A percentile compares a stretch with the other conserved stretches of the same genome.
Evolutionary conservation across 2,113 vertebrate genomes (phyloP).

Genomic region (Arothron firmamentum): DNA sequence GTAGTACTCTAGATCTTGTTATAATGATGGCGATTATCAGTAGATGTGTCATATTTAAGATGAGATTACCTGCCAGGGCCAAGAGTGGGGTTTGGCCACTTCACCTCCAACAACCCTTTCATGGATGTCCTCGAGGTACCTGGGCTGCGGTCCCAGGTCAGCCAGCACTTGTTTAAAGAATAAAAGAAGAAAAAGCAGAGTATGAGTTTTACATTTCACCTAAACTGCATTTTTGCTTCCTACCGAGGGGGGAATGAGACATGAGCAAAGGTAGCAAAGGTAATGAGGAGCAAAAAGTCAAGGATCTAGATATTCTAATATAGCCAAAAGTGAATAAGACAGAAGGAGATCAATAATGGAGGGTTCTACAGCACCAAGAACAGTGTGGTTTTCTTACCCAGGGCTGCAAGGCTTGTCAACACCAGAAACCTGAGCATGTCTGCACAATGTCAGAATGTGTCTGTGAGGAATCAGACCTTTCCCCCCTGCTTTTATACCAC

Average conservation of each 20-base stretch:
- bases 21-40: no score
- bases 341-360: no score
- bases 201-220: no score
- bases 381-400: slow-evolving; percentile 69
- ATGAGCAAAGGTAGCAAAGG: no score
- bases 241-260: no score
- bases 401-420: slow-evolving; percentile 72
- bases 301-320: no score
- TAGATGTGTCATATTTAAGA: not conserved
- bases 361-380: no score
- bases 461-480: not conserved
- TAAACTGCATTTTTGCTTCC: no score
- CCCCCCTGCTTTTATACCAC: slow-evolving; percentile 49
- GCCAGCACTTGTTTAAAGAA: slow-evolving; percentile 56
- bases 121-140: slow-evolving; percentile 54
- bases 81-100: slow-evolving; percentile 72
- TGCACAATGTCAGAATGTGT: slow-evolving; percentile 41
- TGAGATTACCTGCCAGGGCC: slow-evolving; percentile 86
- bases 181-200: not conserved
- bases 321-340: no score
- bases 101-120: slow-evolving; percentile 83
- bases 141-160: slow-evolving; percentile 72
- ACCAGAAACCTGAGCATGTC: slow-evolving; percentile 78
- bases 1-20: not conserved
- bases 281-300: no score